A percentile compares a stretch with the other conserved stretches of the same genome.
Conservation (phyloP, 35 echinoderm and acorn worm species). For the Apostichopus parvimensis region DNA sequence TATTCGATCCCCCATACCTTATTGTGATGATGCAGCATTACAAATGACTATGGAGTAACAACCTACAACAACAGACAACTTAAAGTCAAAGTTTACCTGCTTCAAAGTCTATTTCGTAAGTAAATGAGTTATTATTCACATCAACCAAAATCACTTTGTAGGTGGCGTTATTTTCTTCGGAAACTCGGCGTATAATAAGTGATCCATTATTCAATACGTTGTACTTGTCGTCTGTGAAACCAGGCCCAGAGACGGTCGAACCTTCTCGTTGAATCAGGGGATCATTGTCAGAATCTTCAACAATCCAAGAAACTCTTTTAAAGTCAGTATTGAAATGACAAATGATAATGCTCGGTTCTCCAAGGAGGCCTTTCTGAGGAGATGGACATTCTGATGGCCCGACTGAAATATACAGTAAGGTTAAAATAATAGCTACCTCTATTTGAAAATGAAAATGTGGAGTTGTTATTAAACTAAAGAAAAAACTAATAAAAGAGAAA, state of each 20-base stretch:
- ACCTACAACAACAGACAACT: no score
- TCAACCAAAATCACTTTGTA: background rate
- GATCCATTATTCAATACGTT: background rate
- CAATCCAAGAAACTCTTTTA: background rate
- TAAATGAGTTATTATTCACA: background rate
- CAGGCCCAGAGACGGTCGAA: background rate
- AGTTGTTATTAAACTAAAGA: no score
- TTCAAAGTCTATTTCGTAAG: background rate
- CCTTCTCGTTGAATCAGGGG: background rate
- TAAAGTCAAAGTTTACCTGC: background rate
- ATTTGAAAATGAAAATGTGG: no score
- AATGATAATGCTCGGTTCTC: background rate
- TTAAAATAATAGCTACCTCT: no score
- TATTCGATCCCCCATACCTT: no score
- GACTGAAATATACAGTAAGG: no score
- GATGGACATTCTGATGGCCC: background rate
- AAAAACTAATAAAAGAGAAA: no score
- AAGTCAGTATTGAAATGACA: background rate
- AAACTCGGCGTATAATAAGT: background rate
- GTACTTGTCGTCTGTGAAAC: background rate
- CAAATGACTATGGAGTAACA: no score
- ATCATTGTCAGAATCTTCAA: background rate
- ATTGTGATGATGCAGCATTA: no score
- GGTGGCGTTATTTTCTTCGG: background rate
- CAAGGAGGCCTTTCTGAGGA: background rate